Base-by-base conservation (phyloP, 1,140 invertebrate species). In the Solen grandis region DNA sequence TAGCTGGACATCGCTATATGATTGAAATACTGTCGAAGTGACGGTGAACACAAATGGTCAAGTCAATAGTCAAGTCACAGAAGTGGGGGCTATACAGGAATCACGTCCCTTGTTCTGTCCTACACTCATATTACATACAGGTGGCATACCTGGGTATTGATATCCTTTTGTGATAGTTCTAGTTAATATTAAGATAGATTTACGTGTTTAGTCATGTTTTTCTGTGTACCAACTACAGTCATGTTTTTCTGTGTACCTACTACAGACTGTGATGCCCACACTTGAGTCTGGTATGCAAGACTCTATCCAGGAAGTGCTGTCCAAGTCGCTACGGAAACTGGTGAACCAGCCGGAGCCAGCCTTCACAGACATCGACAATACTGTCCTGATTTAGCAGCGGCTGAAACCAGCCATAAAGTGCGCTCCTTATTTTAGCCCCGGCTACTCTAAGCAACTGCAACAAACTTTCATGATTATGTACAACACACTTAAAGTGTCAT, bases 331-430 rank as follows among this genome's bases (percentile, higher is more conserved):
- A n/a, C 87, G 83, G 72, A 96, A 96, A 92, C 94, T 95, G 22
- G 92, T 95, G 25, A 94, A 93, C 29, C 95, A 96, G 87, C 93
- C 95, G 14, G 95, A 97, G 90, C 95, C 95, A 78, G 96, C 96
- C 89, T 95, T 96, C 88, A 97, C 98, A 90, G 96, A 98, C 90
- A 94, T 98, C 75, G 97, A 98, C 91, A 96, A 97, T 89, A 98
- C 97, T 31, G 92, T 98, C 88, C 94, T 97, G 85, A 95, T 76
- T 22, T 87, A 82, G 59, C 75, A 80, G 33, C n/a, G n/a, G 4
- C 0, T 54, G 0, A n/a, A n/a, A n/a, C n/a, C n/a, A n/a, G n/a
- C n/a, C n/a, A n/a, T n/a, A n/a, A n/a, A n/a, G n/a, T n/a, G n/a
- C n/a, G n/a, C n/a, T n/a, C n/a, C n/a, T n/a, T n/a, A n/a, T n/a